Conservation (phyloP, 2,888 invertebrate genomes). For the Drosophila pseudotakahashii region DNA sequence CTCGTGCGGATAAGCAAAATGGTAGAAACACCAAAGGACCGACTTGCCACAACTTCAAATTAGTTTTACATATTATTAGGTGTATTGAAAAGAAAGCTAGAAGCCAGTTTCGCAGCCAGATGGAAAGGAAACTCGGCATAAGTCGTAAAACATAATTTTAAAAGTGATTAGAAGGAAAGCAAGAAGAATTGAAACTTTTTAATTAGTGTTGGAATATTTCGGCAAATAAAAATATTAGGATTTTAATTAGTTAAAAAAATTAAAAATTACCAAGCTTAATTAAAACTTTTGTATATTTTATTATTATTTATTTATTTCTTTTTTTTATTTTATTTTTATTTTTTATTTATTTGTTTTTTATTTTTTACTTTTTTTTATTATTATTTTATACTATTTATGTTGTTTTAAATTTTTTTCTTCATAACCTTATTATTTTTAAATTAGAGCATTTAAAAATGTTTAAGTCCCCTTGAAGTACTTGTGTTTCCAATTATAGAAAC, state of each 20-base stretch:
- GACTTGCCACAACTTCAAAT: slow-evolving; percentile 57
- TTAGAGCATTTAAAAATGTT: not conserved
- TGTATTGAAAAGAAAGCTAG: slow-evolving; percentile 20
- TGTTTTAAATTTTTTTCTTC: no score
- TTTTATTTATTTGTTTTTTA: no score
- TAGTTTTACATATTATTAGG: slow-evolving; percentile 69
- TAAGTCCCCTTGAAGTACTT: not conserved
- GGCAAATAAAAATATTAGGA: no score
- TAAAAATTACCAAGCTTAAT: no score
- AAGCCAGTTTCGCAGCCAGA: not conserved
- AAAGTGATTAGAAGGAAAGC: not conserved
- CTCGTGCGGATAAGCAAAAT: slow-evolving; percentile 26
- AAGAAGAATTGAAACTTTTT: not conserved
- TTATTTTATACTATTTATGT: no score
- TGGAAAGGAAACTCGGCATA: not conserved
- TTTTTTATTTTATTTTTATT: no score
- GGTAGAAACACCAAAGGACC: slow-evolving; percentile 24
- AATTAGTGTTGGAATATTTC: no score
- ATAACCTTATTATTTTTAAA: no score
- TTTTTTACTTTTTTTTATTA: no score
- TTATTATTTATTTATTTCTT: no score
- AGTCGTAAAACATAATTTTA: not conserved
- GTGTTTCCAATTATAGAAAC: not conserved
- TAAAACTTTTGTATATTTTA: no score
- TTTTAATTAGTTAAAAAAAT: no score